These are phyloP conservation scores for Lanius ludovicianus DNA, from an alignment of 2,113 vertebrate genomes.

Conservation along the genomic window DNA sequence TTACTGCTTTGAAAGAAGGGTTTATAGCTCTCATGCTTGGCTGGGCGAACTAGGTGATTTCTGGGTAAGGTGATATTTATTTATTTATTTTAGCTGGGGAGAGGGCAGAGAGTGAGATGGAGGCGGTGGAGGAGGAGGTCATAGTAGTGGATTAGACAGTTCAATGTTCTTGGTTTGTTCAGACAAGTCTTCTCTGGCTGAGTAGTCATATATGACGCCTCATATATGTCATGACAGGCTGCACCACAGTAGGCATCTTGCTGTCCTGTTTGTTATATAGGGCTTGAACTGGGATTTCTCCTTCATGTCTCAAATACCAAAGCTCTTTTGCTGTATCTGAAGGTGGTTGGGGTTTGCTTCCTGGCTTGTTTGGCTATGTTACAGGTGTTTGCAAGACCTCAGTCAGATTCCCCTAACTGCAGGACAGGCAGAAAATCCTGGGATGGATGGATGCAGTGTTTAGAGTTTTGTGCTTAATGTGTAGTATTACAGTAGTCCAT, in stretches of 20 bases:
- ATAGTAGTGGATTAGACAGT: not conserved
- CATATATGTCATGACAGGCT: not conserved
- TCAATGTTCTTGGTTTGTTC: not conserved
- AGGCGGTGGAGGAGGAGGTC: no score
- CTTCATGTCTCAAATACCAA: not conserved
- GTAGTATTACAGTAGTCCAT: not conserved
- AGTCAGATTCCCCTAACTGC: not conserved
- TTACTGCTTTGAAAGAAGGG: not conserved
- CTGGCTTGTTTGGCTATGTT: not conserved
- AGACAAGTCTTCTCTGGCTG: not conserved
- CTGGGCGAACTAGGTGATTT: not conserved
- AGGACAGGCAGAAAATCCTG: not conserved
- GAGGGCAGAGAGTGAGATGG: accelerated
- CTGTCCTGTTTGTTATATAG: not conserved
- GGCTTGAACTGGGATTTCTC: not conserved
- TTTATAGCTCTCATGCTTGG: not conserved
- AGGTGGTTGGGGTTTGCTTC: not conserved
- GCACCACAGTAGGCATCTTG: not conserved
- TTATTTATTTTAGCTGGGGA: not conserved
- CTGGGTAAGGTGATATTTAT: not conserved
- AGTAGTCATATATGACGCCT: not conserved
- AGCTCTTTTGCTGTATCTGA: not conserved
- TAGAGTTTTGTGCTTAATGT: not conserved
- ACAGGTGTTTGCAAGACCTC: not conserved
- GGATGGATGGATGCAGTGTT: not conserved